Conservation (phyloP, 2,888 invertebrate species). For the Drosophila rubida region DNA sequence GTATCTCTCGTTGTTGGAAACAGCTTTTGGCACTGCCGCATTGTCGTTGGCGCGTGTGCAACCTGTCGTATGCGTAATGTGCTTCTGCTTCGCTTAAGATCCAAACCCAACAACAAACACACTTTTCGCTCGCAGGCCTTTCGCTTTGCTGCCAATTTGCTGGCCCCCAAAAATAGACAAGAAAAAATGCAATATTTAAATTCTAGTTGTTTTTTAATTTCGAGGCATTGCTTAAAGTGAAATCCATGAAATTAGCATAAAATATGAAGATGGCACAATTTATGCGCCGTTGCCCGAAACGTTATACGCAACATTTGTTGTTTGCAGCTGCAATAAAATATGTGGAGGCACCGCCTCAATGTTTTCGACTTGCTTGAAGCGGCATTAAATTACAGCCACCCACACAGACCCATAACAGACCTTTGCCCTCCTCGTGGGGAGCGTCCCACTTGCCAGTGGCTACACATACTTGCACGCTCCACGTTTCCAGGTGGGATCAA, state of each 20-base stretch:
- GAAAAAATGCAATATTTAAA: neutral
- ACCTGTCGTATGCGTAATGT: slow-evolving; percentile 74
- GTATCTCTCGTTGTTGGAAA: slow-evolving; percentile 17
- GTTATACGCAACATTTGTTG: slow-evolving; percentile 20
- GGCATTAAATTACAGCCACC: slow-evolving; percentile 60
- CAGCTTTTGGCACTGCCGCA: slow-evolving; percentile 35
- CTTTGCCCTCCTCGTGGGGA: slow-evolving; percentile 15
- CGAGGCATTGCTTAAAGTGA: slow-evolving; percentile 6
- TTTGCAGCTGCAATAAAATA: slow-evolving; percentile 45
- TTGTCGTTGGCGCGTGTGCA: slow-evolving; percentile 48
- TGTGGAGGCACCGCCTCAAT: slow-evolving; percentile 40
- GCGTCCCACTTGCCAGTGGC: neutral
- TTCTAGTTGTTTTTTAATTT: neutral
- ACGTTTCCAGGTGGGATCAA: slow-evolving; percentile 55
- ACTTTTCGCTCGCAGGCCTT: slow-evolving; percentile 9
- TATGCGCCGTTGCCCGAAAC: slow-evolving; percentile 39
- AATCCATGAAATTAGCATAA: slow-evolving; percentile 40
- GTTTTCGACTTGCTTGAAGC: slow-evolving; percentile 50
- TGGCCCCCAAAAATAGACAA: neutral
- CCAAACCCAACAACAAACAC: neutral
- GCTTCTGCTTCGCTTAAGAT: slow-evolving; percentile 61
- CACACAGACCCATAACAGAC: slow-evolving; percentile 10
- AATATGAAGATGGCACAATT: slow-evolving; percentile 34
- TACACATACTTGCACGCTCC: slow-evolving; percentile 19
- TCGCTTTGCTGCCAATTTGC: neutral